Percentiles rank a stretch among this genome's conserved stretches.
phyloP scores from a whole-genome alignment of 2,888 invertebrate species.

The Yponomeuta sedellus region DNA sequence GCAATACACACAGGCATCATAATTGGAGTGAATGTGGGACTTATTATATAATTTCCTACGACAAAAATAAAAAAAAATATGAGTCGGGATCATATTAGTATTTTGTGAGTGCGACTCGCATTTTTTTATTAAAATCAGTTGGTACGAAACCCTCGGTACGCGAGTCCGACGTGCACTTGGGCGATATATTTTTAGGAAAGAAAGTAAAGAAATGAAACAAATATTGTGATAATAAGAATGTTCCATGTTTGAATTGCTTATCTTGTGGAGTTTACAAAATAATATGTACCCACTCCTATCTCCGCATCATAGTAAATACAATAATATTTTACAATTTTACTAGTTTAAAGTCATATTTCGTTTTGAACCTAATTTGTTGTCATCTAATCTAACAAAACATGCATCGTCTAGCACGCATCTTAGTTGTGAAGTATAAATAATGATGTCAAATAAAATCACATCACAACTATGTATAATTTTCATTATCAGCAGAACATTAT shows the following conservation, averaged over 20 bases:
- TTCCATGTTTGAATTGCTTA: slow-evolving; percentile 1
- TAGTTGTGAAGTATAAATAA: slow-evolving; percentile 13
- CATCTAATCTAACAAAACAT: slow-evolving; percentile 11
- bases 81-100: too few relatives aligned
- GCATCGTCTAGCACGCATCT: slow-evolving; percentile 12
- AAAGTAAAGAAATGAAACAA: not conserved
- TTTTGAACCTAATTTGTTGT: slow-evolving; percentile 14
- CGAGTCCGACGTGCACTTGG: too few relatives aligned
- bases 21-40: too few relatives aligned
- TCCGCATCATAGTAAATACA: slow-evolving; percentile 7
- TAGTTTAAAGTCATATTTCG: slow-evolving; percentile 1
- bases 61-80: too few relatives aligned
- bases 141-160: too few relatives aligned
- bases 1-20: too few relatives aligned
- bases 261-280: slow-evolving; percentile 8
- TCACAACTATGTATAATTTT: not conserved
- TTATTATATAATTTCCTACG: too few relatives aligned
- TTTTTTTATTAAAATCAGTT: too few relatives aligned
- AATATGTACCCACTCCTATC: slow-evolving; percentile 7
- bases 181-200: not conserved
- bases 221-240: slow-evolving; percentile 7
- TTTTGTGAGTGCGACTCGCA: too few relatives aligned
- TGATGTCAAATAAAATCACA: slow-evolving; percentile 11
- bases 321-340: slow-evolving; percentile 11
- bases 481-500: not conserved